phyloP scores from a whole-genome alignment of 2,113 vertebrate genomes.

The Podarcis cretensis region DNA sequence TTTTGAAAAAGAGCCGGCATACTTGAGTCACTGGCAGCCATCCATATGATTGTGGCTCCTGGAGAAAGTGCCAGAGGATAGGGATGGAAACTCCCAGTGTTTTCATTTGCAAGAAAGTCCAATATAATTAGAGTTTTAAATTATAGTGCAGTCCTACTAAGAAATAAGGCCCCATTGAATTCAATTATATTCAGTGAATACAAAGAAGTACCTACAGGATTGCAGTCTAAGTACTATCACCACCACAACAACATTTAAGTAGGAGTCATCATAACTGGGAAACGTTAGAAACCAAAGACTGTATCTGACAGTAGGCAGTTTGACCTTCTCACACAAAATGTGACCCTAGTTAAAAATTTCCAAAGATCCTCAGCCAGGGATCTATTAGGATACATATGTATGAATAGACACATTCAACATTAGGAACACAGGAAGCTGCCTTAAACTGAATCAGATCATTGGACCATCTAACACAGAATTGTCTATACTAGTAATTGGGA shows the following conservation, averaged over 20 bases:
- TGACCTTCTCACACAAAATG: constrained; percentile 20
- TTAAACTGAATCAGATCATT: background rate
- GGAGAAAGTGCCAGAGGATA: background rate
- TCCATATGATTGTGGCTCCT: background rate
- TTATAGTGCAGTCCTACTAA: no score
- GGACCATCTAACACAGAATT: background rate
- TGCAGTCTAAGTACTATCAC: no score
- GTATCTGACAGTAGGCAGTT: background rate
- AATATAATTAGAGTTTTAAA: background rate
- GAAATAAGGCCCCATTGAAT: no score
- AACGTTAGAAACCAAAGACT: background rate
- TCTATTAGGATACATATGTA: background rate
- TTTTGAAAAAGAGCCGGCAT: background rate
- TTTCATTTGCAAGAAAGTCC: background rate
- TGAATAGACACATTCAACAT: background rate
- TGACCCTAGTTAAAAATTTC: background rate
- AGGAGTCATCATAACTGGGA: background rate
- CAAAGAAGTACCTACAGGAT: no score
- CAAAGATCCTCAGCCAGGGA: constrained; percentile 26
- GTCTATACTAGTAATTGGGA: no score
- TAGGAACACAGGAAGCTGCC: background rate
- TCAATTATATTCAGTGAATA: no score
- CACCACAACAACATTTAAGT: background rate
- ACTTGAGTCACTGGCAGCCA: background rate
- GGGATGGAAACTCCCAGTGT: background rate